These are phyloP conservation scores for Thysanoteuthis rhombus DNA, from an alignment of 2,888 invertebrate genomes.

Conservation along the genomic window DNA sequence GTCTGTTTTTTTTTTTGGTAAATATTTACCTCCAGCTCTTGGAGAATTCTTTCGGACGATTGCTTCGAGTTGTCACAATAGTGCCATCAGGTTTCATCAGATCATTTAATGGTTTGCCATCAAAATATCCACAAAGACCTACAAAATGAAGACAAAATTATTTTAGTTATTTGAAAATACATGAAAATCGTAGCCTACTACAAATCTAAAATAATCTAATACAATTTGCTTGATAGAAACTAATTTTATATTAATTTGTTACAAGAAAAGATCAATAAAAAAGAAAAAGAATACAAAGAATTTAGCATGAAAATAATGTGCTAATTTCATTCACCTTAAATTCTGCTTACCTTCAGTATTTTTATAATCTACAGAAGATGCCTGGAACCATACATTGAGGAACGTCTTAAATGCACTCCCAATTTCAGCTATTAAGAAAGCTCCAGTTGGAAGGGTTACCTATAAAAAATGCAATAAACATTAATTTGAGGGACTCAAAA, in stretches of 20 bases:
- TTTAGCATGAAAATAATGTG: background rate
- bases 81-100: slow-evolving; percentile 42
- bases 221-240: background rate
- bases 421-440: slow-evolving; percentile 36
- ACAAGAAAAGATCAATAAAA: too few relatives aligned
- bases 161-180: background rate
- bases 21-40: slow-evolving; percentile 47
- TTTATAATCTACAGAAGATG: slow-evolving; percentile 48
- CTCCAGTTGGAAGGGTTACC: slow-evolving; percentile 42
- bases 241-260: background rate
- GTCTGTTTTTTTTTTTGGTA: too few relatives aligned
- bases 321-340: too few relatives aligned
- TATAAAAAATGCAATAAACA: slow-evolving; percentile 18
- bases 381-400: slow-evolving; percentile 48
- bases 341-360: slow-evolving; percentile 43
- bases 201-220: too few relatives aligned
- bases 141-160: slow-evolving; percentile 1
- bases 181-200: background rate
- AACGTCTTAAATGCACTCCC: slow-evolving; percentile 38
- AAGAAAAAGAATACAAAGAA: background rate
- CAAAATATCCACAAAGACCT: slow-evolving; percentile 58
- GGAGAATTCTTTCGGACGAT: slow-evolving; percentile 43
- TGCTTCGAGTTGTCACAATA: slow-evolving; percentile 34
- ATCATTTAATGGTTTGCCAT: slow-evolving; percentile 49
- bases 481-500: background rate